Evolutionary conservation across 2,113 vertebrate species (phyloP).

Genomic region (Phalacrocorax pelagicus): DNA sequence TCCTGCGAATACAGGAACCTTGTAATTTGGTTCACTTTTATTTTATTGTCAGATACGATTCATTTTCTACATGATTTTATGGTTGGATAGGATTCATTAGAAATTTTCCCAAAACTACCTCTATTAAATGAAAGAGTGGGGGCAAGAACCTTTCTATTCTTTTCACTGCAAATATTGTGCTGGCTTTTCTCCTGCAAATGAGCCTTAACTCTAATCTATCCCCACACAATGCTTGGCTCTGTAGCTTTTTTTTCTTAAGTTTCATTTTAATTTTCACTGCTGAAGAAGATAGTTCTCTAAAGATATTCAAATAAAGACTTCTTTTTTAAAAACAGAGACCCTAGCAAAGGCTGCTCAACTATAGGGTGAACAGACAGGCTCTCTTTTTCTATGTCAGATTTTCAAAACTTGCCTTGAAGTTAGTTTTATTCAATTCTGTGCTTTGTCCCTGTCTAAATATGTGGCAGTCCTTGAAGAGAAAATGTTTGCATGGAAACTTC

Average conservation of each 20-base stretch:
- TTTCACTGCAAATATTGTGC: slow-evolving; percentile 13
- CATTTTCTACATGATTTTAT: slow-evolving; percentile 81
- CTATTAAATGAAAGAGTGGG: slow-evolving; percentile 40
- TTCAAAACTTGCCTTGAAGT: neutral
- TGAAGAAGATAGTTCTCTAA: neutral
- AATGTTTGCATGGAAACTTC: neutral
- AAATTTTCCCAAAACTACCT: slow-evolving; percentile 64
- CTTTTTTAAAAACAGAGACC: neutral
- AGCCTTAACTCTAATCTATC: slow-evolving; percentile 16
- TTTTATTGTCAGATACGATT: slow-evolving; percentile 81
- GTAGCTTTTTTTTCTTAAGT: slow-evolving; percentile 1
- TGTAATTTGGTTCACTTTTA: slow-evolving; percentile 80
- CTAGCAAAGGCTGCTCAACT: neutral
- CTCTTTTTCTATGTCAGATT: neutral
- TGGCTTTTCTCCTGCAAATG: slow-evolving; percentile 45
- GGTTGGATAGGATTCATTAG: slow-evolving; percentile 79
- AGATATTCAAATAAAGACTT: slow-evolving; percentile 36
- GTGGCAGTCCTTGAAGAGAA: neutral
- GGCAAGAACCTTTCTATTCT: slow-evolving; percentile 21
- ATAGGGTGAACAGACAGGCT: neutral
- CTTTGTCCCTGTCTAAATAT: neutral
- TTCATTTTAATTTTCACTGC: slow-evolving; percentile 56
- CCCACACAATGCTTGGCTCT: neutral
- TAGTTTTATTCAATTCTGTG: neutral
- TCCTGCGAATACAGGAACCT: slow-evolving; percentile 66